phyloP scores from a whole-genome alignment of 2,888 invertebrate genomes.

The Anthophora plumipes region DNA sequence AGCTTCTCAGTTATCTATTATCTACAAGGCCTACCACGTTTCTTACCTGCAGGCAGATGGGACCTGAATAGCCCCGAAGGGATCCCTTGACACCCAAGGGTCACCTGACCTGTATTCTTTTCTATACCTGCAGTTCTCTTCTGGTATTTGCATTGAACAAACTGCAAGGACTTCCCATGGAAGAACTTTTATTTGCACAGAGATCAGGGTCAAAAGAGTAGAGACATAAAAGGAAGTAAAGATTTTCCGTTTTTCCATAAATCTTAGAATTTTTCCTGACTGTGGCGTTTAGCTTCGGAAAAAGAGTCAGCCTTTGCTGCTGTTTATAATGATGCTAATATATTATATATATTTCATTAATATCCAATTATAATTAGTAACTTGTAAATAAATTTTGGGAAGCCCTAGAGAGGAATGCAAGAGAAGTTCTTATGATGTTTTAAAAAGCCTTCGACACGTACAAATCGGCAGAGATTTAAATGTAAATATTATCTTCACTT shows the following conservation, averaged over 20 bases:
- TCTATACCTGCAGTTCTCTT: conserved; percentile 70
- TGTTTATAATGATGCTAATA: background rate
- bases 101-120: conserved; percentile 77
- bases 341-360: background rate
- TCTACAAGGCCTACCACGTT: conserved; percentile 77
- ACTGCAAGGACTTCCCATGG: conserved; percentile 67
- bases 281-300: conserved; percentile 16
- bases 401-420: background rate
- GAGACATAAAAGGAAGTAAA: conserved; percentile 39
- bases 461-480: background rate
- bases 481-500: background rate
- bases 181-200: conserved; percentile 69
- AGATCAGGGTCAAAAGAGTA: conserved; percentile 50
- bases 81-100: conserved; percentile 80
- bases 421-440: background rate
- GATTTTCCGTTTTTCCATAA: conserved; percentile 42
- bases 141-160: conserved; percentile 76
- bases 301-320: conserved; percentile 9
- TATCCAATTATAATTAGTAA: background rate
- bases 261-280: conserved; percentile 39
- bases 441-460: background rate
- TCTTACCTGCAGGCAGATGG: conserved; percentile 83
- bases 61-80: conserved; percentile 79
- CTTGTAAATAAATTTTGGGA: conserved; percentile 1
- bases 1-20: conserved; percentile 83